Base-by-base conservation (phyloP, 1,140 invertebrate species). In the Anoplophora glabripennis region DNA sequence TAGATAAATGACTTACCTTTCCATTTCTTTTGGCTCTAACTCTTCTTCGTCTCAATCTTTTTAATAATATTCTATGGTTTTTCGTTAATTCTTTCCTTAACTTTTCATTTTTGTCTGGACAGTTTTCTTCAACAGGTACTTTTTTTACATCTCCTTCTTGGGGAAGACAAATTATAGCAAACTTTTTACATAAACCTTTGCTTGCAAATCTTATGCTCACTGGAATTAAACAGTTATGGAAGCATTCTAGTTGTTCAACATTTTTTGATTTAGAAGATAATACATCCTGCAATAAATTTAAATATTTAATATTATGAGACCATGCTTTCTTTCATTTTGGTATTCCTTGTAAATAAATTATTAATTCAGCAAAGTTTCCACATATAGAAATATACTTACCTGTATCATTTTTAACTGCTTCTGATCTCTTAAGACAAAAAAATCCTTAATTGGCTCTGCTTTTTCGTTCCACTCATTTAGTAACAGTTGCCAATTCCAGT, bases 401-500 rank as follows among this genome's bases (percentile, higher is more conserved):
- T 65, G 55, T 9, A 70, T 49, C 7, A n/a, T 38, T 33, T 53
- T 53, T 42, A 70, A 55, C 14, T 54, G 40, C 35, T 52, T 61
- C 42, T 45, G 65, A 42, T 69, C 61, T 14, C 69, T 56, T 28
- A 72, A 44, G 41, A 71, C 65, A 28, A 48, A 65, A 57, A 68
- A 69, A 38, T 58, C 49, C 5, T 49, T 49, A 48, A 46, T 10
- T 1, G 17, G 9, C 28, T 47, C 18, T 41, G 12, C 7, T 42
- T 57, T 56, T 33, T 65, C 52, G 44, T 71, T 69, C 90, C 89
- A 93, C 64, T 92, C 89, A 33, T 80, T 81, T 41, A 88, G 66
- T 9, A 94, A 75, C 40, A 82, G 69, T 21, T 76, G 74, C 89
- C 90, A 96, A 35, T 87, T 84, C 63, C 82, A 88, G 38, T 72